Percentiles rank a stretch among this genome's conserved stretches.
These are phyloP conservation scores for Zaprionus capensis DNA, from an alignment of 1,140 invertebrate species.

Conservation along the genomic window DNA sequence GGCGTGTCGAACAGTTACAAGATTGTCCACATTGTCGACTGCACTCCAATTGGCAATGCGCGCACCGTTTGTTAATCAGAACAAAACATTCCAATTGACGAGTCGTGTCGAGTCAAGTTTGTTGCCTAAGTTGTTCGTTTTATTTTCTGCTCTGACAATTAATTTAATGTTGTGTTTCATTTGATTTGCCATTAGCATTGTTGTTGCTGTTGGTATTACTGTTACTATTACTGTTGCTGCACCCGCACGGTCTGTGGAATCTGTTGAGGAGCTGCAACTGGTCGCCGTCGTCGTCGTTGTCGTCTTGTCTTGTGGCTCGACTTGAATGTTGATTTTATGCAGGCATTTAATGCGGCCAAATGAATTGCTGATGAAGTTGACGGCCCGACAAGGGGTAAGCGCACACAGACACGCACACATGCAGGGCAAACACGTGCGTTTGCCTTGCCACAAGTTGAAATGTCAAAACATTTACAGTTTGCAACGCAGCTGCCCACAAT, in stretches of 20 bases:
- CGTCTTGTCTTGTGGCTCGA: slow-evolving; percentile 19
- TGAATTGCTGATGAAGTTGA: slow-evolving; percentile 51
- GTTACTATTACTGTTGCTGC: slow-evolving; percentile 18
- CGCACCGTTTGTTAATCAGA: slow-evolving; percentile 58
- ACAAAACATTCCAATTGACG: slow-evolving; percentile 23
- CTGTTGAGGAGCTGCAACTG: slow-evolving; percentile 8
- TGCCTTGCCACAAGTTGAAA: slow-evolving; percentile 54
- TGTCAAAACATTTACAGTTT: slow-evolving; percentile 60
- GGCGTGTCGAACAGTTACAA: slow-evolving; percentile 28
- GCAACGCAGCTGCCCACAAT: slow-evolving; percentile 44
- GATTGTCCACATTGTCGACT: slow-evolving; percentile 23
- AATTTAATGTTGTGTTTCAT: slow-evolving; percentile 33
- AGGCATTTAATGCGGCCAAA: slow-evolving; percentile 64
- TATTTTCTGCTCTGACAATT: slow-evolving; percentile 30
- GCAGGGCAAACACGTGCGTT: slow-evolving; percentile 31
- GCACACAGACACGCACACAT: slow-evolving; percentile 15
- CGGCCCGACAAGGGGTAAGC: slow-evolving; percentile 18
- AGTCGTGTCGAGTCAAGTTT: slow-evolving; percentile 32
- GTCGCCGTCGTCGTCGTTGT: slow-evolving; percentile 6
- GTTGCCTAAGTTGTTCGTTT: slow-evolving; percentile 57
- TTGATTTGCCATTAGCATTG: slow-evolving; percentile 30
- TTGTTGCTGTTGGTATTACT: slow-evolving; percentile 9
- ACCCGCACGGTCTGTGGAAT: slow-evolving; percentile 28
- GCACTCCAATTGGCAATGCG: slow-evolving; percentile 26
- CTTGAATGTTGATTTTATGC: slow-evolving; percentile 63